phyloP scores from a whole-genome alignment of 37 sponge, comb jelly and placozoan species.

The Hormiphora californensis region DNA sequence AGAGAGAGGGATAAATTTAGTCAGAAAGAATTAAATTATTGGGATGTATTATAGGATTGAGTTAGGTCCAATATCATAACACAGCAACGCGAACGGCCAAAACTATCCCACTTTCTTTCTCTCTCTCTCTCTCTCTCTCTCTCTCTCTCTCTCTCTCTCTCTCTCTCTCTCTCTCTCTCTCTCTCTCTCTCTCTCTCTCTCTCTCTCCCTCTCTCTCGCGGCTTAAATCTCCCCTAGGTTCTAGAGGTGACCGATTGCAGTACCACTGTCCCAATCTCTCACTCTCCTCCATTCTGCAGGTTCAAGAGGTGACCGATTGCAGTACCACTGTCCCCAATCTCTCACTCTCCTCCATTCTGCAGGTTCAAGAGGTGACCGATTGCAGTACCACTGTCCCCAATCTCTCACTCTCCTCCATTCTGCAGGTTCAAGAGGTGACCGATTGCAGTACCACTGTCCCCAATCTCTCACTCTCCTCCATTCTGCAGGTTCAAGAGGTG shows the following conservation, averaged over 20 bases:
- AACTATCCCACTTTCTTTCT: no score
- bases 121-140: no score
- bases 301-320: neutral
- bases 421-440: neutral
- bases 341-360: neutral
- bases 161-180: neutral
- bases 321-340: neutral
- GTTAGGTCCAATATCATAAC: no score
- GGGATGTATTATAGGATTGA: no score
- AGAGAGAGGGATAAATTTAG: no score
- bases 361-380: neutral
- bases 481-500: neutral
- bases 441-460: neutral
- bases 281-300: neutral
- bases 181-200: neutral
- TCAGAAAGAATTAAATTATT: no score
- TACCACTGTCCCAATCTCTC: neutral
- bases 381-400: neutral
- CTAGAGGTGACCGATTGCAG: neutral
- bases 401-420: neutral
- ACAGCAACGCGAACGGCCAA: no score
- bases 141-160: no score
- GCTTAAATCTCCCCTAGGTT: no score
- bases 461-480: neutral
- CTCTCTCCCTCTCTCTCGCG: neutral